Evolutionary conservation across 2,113 vertebrate genomes (phyloP).

Genomic region (Siniperca chuatsi): DNA sequence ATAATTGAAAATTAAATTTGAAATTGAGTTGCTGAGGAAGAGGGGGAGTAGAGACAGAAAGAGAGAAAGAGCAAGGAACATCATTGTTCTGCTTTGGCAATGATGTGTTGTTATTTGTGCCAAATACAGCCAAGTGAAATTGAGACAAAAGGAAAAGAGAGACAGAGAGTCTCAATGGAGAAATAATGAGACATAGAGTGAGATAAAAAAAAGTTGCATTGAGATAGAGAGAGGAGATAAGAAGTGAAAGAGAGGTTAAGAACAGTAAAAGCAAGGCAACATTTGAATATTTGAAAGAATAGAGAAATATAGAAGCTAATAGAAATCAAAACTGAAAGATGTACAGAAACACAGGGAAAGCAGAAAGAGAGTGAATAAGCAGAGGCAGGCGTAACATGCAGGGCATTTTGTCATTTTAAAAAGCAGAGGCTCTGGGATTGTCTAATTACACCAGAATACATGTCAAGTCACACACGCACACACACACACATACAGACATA

Average conservation of each 20-base stretch:
- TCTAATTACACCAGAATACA: conserved; percentile 28
- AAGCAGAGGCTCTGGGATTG: neutral
- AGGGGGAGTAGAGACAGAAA: neutral
- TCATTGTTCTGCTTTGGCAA: conserved; percentile 32
- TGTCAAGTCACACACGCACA: conserved; percentile 16
- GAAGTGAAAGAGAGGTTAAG: neutral
- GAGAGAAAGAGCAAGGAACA: conserved; percentile 7
- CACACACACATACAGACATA: neutral
- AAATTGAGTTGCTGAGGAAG: conserved; percentile 25
- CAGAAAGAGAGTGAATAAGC: neutral
- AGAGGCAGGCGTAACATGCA: neutral
- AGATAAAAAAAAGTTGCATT: neutral
- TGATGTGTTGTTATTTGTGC: conserved; percentile 11
- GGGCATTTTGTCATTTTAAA: neutral
- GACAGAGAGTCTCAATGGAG: conserved; percentile 5
- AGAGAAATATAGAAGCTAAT: neutral
- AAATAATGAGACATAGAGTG: neutral
- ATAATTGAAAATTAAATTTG: conserved; percentile 32
- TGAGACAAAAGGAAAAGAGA: conserved; percentile 12
- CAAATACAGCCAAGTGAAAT: conserved; percentile 30
- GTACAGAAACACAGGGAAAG: neutral
- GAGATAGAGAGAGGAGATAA: neutral
- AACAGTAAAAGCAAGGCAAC: neutral
- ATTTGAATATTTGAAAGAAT: neutral
- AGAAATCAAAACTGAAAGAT: neutral